Percentiles rank a stretch among this genome's conserved stretches.
Conservation (phyloP, 1,140 invertebrate species). For the Lordiphosa stackelbergi region DNA sequence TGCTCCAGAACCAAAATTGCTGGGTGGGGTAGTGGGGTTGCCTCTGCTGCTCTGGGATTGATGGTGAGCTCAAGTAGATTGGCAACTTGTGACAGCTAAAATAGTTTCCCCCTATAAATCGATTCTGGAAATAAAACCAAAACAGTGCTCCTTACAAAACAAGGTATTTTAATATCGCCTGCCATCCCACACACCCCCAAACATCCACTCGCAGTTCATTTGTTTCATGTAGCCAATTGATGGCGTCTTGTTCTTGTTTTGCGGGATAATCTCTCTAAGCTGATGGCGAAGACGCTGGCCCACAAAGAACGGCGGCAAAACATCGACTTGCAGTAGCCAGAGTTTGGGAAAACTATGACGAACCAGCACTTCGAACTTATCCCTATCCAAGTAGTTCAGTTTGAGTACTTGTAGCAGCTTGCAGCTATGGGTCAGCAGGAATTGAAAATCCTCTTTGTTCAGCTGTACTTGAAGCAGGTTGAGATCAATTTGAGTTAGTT, state of each 20-base stretch:
- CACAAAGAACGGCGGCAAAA: conserved; percentile 49
- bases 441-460: conserved; percentile 23
- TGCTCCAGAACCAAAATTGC: too few relatives aligned
- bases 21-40: too few relatives aligned
- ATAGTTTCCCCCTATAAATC: too few relatives aligned
- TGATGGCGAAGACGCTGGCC: conserved; percentile 17
- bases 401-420: conserved; percentile 11
- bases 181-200: conserved; percentile 9
- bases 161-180: not conserved
- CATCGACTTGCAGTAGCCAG: conserved; percentile 43
- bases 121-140: too few relatives aligned
- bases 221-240: conserved; percentile 2
- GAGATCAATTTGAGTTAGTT: conserved; percentile 30
- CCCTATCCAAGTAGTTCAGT: conserved; percentile 32
- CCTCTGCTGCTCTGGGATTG: too few relatives aligned
- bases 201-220: not conserved
- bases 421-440: conserved; percentile 20
- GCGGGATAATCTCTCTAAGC: conserved; percentile 23
- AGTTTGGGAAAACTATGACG: conserved; percentile 40
- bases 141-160: too few relatives aligned
- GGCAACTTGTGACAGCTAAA: too few relatives aligned
- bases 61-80: too few relatives aligned
- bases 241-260: not conserved
- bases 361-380: conserved; percentile 37
- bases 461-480: conserved; percentile 46